A percentile compares a stretch with the other conserved stretches of the same genome.
Evolutionary conservation across 2,888 invertebrate genomes (phyloP).

Genomic region (Conistra vaccinii): DNA sequence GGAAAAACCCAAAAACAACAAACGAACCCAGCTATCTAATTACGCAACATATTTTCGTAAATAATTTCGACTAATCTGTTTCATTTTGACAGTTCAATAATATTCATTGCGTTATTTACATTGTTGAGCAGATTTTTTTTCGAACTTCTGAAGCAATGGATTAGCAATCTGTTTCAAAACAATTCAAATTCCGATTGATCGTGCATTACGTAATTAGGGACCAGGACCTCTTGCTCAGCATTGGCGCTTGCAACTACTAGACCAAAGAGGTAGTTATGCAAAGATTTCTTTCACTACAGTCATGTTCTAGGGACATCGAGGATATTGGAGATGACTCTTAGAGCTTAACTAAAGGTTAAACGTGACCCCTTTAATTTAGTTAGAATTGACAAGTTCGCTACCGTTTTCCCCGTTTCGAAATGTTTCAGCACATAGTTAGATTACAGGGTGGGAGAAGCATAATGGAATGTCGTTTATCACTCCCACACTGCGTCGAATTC

Average conservation of each 20-base stretch:
- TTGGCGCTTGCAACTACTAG: neutral
- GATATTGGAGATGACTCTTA: slow-evolving; percentile 6
- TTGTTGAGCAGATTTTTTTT: no score
- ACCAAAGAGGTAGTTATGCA: neutral
- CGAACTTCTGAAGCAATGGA: no score
- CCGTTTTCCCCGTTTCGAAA: slow-evolving; percentile 24
- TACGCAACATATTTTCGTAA: no score
- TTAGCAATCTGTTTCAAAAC: no score
- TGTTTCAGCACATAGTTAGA: slow-evolving; percentile 22
- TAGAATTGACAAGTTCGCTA: slow-evolving; percentile 14
- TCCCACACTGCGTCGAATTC: slow-evolving; percentile 47
- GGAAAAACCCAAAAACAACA: neutral
- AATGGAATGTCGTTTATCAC: slow-evolving; percentile 61
- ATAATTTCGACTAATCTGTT: no score
- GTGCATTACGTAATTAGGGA: no score
- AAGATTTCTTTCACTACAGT: neutral
- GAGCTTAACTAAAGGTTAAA: no score
- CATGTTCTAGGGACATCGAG: neutral
- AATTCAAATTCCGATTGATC: no score
- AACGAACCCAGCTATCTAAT: no score
- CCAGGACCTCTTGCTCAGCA: neutral
- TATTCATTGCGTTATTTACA: no score
- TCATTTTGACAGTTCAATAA: no score
- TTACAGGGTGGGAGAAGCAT: slow-evolving; percentile 40
- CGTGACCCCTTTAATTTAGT: slow-evolving; percentile 23